Evolutionary conservation across 2,797 vertebrate species (phyloP).

Genomic region (Tragopan temminckii): DNA sequence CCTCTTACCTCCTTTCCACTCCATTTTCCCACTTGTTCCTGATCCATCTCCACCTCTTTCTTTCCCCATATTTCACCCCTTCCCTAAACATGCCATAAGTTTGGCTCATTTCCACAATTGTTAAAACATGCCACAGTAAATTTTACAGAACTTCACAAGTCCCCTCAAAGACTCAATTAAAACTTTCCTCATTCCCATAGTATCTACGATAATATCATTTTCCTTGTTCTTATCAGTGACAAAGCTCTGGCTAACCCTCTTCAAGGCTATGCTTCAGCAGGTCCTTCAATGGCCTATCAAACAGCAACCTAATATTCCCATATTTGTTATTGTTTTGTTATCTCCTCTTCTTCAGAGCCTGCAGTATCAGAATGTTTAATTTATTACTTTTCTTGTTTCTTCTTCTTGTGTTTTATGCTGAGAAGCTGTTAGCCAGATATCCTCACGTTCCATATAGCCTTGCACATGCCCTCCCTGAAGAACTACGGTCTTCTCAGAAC

Average conservation of each 20-base stretch:
- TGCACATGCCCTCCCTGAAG: background rate
- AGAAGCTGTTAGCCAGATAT: background rate
- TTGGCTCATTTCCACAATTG: background rate
- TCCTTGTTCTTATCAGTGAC: background rate
- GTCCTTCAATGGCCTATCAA: background rate
- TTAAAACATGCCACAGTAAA: rapidly evolving
- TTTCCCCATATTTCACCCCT: background rate
- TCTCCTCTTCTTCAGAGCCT: background rate
- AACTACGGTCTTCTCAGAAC: constrained; percentile 27
- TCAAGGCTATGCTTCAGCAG: background rate
- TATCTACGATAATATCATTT: background rate
- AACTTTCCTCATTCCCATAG: background rate
- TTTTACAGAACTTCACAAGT: background rate
- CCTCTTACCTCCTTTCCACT: background rate
- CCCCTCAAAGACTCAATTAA: background rate
- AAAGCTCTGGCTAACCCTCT: background rate
- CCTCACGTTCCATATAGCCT: background rate
- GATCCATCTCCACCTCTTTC: background rate
- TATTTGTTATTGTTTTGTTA: background rate
- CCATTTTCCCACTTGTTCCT: background rate
- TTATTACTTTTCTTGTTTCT: background rate
- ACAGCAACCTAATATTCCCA: background rate
- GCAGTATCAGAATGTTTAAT: background rate
- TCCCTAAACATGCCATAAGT: background rate
- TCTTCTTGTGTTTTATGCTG: background rate